Percentiles rank a stretch among this genome's conserved stretches.
phyloP scores from a whole-genome alignment of 2,888 invertebrate species.

The Ditula angustiorana region DNA sequence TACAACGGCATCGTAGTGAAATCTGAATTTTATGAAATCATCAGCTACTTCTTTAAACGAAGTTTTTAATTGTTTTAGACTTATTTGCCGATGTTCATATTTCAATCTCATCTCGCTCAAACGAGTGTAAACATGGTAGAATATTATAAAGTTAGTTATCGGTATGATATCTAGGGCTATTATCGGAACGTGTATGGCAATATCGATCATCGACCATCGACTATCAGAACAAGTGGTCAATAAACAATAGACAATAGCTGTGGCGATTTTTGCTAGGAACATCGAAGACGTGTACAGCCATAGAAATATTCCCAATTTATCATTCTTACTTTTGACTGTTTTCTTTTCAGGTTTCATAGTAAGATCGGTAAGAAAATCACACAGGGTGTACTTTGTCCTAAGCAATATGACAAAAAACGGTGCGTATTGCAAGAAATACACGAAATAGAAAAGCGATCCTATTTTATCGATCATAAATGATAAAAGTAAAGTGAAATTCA shows the following conservation, averaged over 20 bases:
- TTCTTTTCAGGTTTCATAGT: neutral
- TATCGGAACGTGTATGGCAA: no score
- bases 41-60: conserved; percentile 5
- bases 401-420: conserved; percentile 12
- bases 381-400: conserved; percentile 14
- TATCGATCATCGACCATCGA: neutral
- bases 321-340: neutral
- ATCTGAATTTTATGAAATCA: conserved; percentile 17
- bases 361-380: conserved; percentile 15
- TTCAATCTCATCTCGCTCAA: conserved; percentile 5
- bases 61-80: neutral
- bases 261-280: conserved; percentile 15
- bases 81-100: neutral
- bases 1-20: conserved; percentile 12
- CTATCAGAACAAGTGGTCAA: neutral
- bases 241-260: neutral
- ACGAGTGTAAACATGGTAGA: conserved; percentile 8
- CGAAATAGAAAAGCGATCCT: neutral
- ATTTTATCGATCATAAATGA: neutral
- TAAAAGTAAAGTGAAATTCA: neutral
- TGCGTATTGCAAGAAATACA: conserved; percentile 20
- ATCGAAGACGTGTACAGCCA: conserved; percentile 6
- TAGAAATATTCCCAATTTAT: neutral
- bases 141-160: conserved; percentile 10
- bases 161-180: conserved; percentile 14